Conservation (phyloP, 1,140 invertebrate genomes). For the Drosophila kikkawai region DNA sequence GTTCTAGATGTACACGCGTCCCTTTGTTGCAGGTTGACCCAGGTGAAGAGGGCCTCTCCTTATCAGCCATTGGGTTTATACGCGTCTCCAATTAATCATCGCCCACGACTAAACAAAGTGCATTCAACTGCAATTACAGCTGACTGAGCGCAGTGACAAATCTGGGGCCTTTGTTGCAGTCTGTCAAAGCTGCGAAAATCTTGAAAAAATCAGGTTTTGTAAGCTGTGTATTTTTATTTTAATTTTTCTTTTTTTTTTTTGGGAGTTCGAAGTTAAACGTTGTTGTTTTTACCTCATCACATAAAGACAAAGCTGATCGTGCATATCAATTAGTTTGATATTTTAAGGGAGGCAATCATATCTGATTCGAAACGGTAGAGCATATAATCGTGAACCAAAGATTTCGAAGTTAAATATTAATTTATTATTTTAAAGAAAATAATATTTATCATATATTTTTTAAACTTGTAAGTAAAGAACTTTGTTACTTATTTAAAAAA, state of each 20-base stretch:
- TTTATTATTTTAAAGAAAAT: background rate
- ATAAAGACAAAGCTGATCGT: conserved; percentile 20
- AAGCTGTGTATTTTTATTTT: background rate
- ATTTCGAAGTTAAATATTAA: background rate
- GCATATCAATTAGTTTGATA: conserved; percentile 18
- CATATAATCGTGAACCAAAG: background rate
- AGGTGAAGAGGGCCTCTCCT: background rate
- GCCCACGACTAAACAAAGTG: conserved; percentile 50
- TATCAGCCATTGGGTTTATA: conserved; percentile 35
- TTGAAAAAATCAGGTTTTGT: conserved; percentile 21
- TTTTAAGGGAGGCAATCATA: background rate
- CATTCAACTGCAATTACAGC: conserved; percentile 46
- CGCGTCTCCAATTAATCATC: conserved; percentile 12
- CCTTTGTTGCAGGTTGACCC: conserved; percentile 7
- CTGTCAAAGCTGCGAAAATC: conserved; percentile 1
- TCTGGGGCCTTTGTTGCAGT: conserved; percentile 23
- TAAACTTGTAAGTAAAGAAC: too few species aligned
- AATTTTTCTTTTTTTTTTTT: background rate
- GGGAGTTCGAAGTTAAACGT: background rate
- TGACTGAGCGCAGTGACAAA: conserved; percentile 17
- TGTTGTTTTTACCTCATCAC: conserved; percentile 24
- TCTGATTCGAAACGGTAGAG: background rate
- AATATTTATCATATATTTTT: background rate
- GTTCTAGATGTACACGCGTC: background rate
- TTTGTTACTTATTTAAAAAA: too few species aligned